Conservation (phyloP, 1,140 invertebrate species). For the Lepidurus apus region DNA sequence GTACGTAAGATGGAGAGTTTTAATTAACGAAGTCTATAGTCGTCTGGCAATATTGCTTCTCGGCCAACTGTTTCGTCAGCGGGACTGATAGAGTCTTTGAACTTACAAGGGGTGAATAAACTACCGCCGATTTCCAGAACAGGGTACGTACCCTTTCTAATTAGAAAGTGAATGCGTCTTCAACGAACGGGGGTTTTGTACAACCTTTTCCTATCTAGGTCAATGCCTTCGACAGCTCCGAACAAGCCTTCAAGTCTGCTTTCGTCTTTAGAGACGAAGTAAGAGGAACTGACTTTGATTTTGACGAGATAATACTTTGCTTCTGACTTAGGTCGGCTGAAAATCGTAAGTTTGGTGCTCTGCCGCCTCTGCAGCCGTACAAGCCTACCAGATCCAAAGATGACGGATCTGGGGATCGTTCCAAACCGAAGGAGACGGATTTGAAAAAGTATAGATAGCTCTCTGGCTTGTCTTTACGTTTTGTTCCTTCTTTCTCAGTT, state of each 20-base stretch:
- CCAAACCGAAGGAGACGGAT: neutral
- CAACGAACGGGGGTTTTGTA: neutral
- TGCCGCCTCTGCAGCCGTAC: neutral
- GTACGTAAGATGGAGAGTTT: neutral
- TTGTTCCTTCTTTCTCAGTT: neutral
- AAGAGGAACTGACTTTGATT: neutral
- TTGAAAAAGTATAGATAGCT: conserved; percentile 16
- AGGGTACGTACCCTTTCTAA: neutral
- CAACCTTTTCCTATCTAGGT: neutral
- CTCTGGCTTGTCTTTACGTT: neutral
- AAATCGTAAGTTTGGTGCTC: neutral
- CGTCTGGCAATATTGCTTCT: neutral
- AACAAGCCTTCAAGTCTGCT: neutral
- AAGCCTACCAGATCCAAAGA: neutral
- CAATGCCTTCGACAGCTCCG: neutral
- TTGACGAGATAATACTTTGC: neutral
- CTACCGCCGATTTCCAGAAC: neutral
- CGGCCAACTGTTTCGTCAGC: neutral
- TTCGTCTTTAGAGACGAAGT: neutral
- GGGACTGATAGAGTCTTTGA: neutral
- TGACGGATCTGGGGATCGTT: conserved; percentile 6
- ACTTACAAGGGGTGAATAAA: neutral
- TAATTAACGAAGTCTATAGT: neutral
- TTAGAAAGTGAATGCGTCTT: neutral
- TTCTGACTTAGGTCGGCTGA: neutral